Percentiles rank a stretch among this genome's conserved stretches.
Conservation (phyloP, 2,113 vertebrate species). For the Brachypteracias leptosomus region DNA sequence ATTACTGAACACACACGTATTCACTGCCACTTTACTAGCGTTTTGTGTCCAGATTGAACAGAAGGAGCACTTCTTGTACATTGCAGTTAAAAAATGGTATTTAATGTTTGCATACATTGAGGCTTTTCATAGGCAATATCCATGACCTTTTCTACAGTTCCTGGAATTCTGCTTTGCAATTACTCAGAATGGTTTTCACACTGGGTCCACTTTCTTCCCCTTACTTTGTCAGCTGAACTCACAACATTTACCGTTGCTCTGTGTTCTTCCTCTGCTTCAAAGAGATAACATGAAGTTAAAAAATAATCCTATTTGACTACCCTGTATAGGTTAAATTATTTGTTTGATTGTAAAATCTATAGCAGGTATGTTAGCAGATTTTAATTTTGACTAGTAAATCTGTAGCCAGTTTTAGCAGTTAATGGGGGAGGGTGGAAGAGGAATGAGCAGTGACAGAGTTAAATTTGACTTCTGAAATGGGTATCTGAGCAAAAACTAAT, state of each 20-base stretch:
- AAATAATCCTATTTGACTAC: background rate
- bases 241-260: background rate
- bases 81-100: background rate
- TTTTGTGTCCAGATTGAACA: background rate
- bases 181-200: background rate
- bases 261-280: background rate
- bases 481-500: background rate
- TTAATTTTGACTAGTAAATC: background rate
- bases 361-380: background rate
- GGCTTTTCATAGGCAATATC: background rate
- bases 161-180: background rate
- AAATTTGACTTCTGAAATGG: background rate
- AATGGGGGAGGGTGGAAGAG: background rate
- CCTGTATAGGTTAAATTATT: background rate
- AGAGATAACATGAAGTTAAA: background rate
- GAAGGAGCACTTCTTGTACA: background rate
- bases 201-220: background rate
- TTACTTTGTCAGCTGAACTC: background rate
- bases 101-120: background rate
- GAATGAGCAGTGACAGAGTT: background rate
- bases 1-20: background rate
- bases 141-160: background rate
- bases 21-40: background rate
- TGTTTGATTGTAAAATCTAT: background rate
- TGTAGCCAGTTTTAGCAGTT: background rate